Evolutionary conservation across 1,140 invertebrate species (phyloP), one percentile per base, ranked within the genome.

Genomic region (Vanessa atalanta): DNA sequence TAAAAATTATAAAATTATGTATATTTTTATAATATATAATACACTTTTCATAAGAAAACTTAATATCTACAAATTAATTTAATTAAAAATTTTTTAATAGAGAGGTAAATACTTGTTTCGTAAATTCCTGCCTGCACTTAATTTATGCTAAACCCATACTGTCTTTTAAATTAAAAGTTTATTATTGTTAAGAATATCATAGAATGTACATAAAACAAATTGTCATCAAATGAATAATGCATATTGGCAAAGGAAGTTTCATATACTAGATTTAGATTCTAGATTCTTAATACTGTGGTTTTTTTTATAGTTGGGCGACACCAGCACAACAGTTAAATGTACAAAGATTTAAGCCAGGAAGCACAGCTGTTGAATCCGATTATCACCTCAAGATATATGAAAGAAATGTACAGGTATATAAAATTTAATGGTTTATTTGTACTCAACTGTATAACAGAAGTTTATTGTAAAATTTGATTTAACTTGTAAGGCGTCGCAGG

Each of bases 381-480:
- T 98, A 97, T 81, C 87, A 94, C 43, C 85, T 98, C 53, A 95
- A 95, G 75, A 84, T 95, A 0, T 98, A 97, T 90, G 96, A 97
- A 89, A 94, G 97, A 83, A 96, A 96, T 89, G 91, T 96, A 11
- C 95, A 97, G 93, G 93, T 96, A 87, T 8, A 55, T 55, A 69
- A 11, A 23, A 16, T 61, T 61, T 72, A 26, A 31, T 31, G 26
- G 3, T 31, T 31, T 31, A 31, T 6, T 3, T 1, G 26, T 1
- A 31, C 2, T 31, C 26, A 31, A 31, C 26, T 0, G 2, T 31
- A 31, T 31, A 31, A 31, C 20, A 20, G 20, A 70, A 16, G 1
- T 55, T 23, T 55, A n/a, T 51, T 51, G 26, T 31, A 31, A 1
- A 31, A 31, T 31, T 31, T 1, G 3, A 31, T 31, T 31, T 3